These are phyloP conservation scores for Pluvianellus socialis DNA, from an alignment of 2,113 vertebrate genomes.

Conservation along the genomic window DNA sequence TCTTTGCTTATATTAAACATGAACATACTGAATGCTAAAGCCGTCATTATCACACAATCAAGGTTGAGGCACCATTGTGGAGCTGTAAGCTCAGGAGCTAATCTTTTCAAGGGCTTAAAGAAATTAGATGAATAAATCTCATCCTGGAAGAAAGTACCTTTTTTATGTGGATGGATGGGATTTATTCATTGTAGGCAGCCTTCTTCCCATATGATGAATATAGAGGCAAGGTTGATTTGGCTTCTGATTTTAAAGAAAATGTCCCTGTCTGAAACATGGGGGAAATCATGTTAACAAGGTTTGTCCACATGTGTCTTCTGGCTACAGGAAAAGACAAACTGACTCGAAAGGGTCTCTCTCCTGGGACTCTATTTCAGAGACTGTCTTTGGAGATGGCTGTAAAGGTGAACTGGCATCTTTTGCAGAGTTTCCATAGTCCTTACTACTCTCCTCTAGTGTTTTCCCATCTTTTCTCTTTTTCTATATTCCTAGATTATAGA, in stretches of 20 bases:
- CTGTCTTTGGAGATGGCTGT: not conserved
- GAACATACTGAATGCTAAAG: not conserved
- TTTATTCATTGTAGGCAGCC: not conserved
- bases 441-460: not conserved
- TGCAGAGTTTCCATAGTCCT: not conserved
- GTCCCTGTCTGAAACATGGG: not conserved
- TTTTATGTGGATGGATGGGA: not conserved
- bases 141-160: not conserved
- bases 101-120: not conserved
- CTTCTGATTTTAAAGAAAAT: not conserved
- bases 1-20: not conserved
- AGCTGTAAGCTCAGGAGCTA: not conserved
- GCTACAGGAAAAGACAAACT: not conserved
- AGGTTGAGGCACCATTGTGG: not conserved
- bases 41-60: not conserved
- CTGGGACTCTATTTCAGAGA: not conserved
- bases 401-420: not conserved
- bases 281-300: not conserved
- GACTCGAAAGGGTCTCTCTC: not conserved
- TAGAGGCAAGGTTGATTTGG: not conserved
- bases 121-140: constrained; percentile 13
- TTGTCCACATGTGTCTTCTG: not conserved
- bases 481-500: not conserved
- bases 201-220: not conserved
- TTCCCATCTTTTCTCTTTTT: not conserved